phyloP scores from a whole-genome alignment of 2,797 vertebrate species.

The Pseudocheirus occidentalis region DNA sequence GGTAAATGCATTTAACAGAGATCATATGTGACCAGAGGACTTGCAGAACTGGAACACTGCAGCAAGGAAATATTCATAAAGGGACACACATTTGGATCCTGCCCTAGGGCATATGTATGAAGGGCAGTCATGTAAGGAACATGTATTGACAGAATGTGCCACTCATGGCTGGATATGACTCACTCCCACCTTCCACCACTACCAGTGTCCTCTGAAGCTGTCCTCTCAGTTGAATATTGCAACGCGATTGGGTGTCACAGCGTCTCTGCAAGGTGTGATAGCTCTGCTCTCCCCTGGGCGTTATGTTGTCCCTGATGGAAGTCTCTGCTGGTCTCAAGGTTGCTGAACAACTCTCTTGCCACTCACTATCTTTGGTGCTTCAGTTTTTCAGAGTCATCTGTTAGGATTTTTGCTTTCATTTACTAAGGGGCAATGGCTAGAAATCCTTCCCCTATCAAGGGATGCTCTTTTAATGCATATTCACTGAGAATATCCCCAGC shows the following conservation, averaged over 20 bases:
- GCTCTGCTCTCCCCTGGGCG: not conserved
- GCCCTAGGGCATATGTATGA: not conserved
- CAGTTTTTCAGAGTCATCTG: not conserved
- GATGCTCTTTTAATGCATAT: not conserved
- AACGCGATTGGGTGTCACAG: not conserved
- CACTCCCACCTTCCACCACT: not conserved
- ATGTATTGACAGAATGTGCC: not conserved
- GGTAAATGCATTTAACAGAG: no score
- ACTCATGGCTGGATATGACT: not conserved
- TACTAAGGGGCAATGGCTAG: not conserved
- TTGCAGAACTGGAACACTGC: not conserved
- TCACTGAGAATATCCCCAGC: not conserved
- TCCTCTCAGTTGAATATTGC: not conserved
- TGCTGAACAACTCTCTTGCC: not conserved
- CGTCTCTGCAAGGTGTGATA: not conserved
- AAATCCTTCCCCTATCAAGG: not conserved
- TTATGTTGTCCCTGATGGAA: not conserved
- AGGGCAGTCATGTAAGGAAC: not conserved
- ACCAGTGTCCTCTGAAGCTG: not conserved
- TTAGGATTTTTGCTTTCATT: not conserved
- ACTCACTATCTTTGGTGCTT: not conserved
- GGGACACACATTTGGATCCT: not conserved
- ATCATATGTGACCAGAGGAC: not conserved
- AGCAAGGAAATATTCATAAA: not conserved
- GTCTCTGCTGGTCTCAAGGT: not conserved